phyloP scores from a whole-genome alignment of 1,140 invertebrate genomes.

The Lepidurus couesii region DNA sequence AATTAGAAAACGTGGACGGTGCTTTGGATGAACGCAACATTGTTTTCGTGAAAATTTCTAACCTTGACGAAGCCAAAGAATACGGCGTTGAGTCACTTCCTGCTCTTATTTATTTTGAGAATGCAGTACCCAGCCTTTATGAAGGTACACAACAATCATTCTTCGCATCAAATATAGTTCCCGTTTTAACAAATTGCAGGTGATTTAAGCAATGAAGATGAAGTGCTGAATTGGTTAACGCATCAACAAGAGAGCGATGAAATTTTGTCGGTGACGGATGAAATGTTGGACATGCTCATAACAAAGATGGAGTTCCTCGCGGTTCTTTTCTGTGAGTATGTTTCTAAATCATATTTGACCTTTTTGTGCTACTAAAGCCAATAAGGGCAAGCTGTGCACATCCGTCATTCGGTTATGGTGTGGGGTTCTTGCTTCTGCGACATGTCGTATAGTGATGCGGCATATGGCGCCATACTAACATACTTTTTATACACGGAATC shows the following conservation, averaged over 20 bases:
- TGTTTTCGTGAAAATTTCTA: constrained; percentile 86
- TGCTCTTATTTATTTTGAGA: constrained; percentile 79
- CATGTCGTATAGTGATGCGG: no score
- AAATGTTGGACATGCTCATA: constrained; percentile 88
- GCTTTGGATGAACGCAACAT: constrained; percentile 84
- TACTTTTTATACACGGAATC: no score
- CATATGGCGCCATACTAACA: no score
- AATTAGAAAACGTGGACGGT: constrained; percentile 91
- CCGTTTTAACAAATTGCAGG: constrained; percentile 47
- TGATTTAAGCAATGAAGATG: constrained; percentile 84
- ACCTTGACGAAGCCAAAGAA: constrained; percentile 78
- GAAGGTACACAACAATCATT: constrained; percentile 53
- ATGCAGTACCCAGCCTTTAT: constrained; percentile 75
- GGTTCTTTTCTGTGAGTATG: constrained; percentile 77
- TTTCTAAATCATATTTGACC: neutral
- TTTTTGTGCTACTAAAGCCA: neutral
- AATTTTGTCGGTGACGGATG: constrained; percentile 89
- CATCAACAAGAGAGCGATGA: constrained; percentile 79
- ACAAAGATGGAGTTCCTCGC: constrained; percentile 80
- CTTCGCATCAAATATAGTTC: neutral
- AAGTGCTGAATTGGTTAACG: constrained; percentile 79
- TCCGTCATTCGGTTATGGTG: no score
- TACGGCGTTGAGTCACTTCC: constrained; percentile 84
- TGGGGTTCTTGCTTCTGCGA: no score
- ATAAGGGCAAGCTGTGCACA: neutral